Evolutionary conservation across 2,797 vertebrate species (phyloP).

Genomic region (Saxicola maurus): DNA sequence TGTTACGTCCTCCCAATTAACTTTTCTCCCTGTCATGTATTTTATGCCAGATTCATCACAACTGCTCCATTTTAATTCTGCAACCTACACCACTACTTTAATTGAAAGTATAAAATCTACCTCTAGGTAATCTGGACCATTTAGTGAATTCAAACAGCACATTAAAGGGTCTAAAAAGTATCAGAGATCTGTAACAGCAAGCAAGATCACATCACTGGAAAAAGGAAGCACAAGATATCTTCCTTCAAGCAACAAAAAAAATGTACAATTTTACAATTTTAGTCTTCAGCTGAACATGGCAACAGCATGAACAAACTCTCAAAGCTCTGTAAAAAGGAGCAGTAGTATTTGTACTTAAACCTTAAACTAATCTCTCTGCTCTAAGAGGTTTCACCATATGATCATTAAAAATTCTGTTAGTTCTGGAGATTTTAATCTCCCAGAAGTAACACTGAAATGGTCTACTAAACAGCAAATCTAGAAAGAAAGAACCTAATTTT

Average conservation of each 20-base stretch:
- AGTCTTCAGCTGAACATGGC: neutral
- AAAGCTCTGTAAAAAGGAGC: neutral
- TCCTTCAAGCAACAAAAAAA: neutral
- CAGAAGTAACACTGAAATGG: neutral
- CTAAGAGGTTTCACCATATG: neutral
- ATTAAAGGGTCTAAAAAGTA: neutral
- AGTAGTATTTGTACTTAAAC: neutral
- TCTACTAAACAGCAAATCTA: neutral
- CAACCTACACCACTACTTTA: neutral
- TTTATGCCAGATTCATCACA: neutral
- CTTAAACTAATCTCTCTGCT: neutral
- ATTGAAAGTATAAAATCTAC: neutral
- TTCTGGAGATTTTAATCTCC: neutral
- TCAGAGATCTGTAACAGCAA: neutral
- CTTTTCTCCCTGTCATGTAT: accelerated
- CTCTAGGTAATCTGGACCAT: neutral
- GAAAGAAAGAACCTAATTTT: neutral
- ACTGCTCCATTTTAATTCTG: neutral
- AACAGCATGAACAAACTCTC: neutral
- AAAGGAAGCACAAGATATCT: neutral
- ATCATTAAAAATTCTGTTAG: neutral
- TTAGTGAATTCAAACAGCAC: neutral
- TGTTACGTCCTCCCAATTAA: neutral
- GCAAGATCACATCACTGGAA: neutral
- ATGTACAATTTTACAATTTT: neutral